Conservation (phyloP, 2,113 vertebrate genomes). For the Brachypodius melanocephalos region DNA sequence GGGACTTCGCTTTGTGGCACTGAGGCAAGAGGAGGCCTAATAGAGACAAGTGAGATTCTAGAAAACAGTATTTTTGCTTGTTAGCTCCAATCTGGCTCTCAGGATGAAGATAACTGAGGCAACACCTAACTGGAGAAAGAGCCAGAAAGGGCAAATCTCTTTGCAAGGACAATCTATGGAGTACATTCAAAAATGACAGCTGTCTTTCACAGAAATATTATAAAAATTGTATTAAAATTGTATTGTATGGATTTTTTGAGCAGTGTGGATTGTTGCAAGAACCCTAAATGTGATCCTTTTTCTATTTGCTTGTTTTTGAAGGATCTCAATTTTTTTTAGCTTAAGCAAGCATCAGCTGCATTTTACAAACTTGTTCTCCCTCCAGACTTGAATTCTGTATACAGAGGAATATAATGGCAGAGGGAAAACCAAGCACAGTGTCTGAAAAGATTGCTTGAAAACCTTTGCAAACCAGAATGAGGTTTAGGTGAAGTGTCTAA, state of each 20-base stretch:
- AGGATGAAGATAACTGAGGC: not conserved
- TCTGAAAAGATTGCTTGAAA: not conserved
- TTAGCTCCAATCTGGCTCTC: not conserved
- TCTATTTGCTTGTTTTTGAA: not conserved
- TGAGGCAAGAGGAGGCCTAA: not conserved
- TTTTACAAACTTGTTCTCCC: not conserved
- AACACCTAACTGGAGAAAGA: not conserved
- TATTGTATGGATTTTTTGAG: not conserved
- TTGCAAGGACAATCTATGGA: not conserved
- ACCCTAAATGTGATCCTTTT: not conserved
- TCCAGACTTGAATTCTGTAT: not conserved
- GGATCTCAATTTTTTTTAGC: not conserved
- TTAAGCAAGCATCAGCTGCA: not conserved
- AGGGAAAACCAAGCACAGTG: not conserved
- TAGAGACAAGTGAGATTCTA: not conserved
- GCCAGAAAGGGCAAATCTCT: not conserved
- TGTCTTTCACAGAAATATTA: not conserved
- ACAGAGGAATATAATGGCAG: not conserved
- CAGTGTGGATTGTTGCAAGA: not conserved
- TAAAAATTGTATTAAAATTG: not conserved
- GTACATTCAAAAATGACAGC: not conserved
- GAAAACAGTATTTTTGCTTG: not conserved
- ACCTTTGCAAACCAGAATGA: not conserved
- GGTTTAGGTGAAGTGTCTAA: not conserved
- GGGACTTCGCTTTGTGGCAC: not conserved